Base-by-base conservation (phyloP, 1,140 invertebrate genomes). In the Batillaria attramentaria region DNA sequence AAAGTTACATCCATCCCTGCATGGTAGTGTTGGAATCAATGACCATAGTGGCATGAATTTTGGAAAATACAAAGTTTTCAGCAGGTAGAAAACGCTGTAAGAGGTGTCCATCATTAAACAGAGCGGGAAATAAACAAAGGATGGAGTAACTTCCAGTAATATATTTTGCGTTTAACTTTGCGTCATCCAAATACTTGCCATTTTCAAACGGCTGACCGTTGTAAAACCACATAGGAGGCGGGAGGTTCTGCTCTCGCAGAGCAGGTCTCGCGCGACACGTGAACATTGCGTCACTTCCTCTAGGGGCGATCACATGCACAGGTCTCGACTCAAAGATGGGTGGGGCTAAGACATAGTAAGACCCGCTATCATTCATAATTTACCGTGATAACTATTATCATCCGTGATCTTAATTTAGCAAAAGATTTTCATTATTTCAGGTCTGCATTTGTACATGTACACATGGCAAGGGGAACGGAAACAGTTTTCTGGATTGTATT, bases 251-350 rank as follows among this genome's bases (percentile, higher is more conserved):
- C n/a, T 68, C 66, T 8, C n/a, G n/a, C 3, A 68, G n/a, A 13
- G 66, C 66, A 3, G 35, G 35, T 2, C 42, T 2, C 2, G 66
- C 66, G 20, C 39, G 35, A 41, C 66, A 68, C 35, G 66, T 18
- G 66, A 68, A 68, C n/a, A n/a, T 41, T 18, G 66, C 35, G 66
- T 68, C 66, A 41, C 66, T 68, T n/a, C 66, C 66, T 24, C 24
- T 33, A 4, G 66, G 66, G 8, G 66, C 37, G 4, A 68, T 33
- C 3, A 68, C n/a, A n/a, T n/a, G n/a, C n/a, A n/a, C n/a, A n/a
- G n/a, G n/a, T n/a, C n/a, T n/a, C n/a, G n/a, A n/a, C n/a, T n/a
- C n/a, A n/a, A n/a, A n/a, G n/a, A n/a, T n/a, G n/a, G n/a, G n/a
- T n/a, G n/a, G n/a, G n/a, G n/a, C n/a, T n/a, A n/a, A n/a, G n/a